These are phyloP conservation scores for Thymelicus lineola DNA, from an alignment of 2,888 invertebrate genomes.

Conservation along the genomic window DNA sequence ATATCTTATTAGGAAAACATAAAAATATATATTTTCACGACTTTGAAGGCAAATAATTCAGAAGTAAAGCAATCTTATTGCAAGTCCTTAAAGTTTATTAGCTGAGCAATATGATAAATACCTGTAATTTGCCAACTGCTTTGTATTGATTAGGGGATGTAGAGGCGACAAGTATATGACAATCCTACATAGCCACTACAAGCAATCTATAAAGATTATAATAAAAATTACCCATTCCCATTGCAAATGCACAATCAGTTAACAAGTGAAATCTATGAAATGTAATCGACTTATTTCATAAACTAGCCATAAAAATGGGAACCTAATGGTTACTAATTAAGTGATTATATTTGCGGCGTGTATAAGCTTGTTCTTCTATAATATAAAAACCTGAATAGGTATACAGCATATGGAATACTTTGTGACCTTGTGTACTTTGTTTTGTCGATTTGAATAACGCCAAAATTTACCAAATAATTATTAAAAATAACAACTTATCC, in stretches of 20 bases:
- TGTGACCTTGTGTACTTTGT: no score
- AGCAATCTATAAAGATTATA: neutral
- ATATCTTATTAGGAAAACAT: no score
- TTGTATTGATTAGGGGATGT: neutral
- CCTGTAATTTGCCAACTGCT: no score
- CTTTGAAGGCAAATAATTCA: no score
- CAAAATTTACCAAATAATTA: no score
- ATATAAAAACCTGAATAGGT: no score
- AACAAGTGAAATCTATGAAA: constrained; percentile 29
- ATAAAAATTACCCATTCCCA: constrained; percentile 5
- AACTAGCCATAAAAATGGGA: neutral
- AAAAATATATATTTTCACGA: no score
- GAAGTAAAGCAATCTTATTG: neutral
- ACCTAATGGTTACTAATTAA: neutral
- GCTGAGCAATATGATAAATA: no score
- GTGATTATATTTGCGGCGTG: neutral
- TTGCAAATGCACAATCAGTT: constrained; percentile 23
- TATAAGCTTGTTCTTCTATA: no score
- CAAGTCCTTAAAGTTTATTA: neutral
- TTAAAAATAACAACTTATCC: no score
- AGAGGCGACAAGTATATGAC: neutral
- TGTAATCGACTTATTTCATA: neutral
- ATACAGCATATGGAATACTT: no score
- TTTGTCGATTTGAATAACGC: no score
- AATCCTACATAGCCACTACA: neutral